phyloP scores from a whole-genome alignment of 2,888 invertebrate species.

The Troides helena region DNA sequence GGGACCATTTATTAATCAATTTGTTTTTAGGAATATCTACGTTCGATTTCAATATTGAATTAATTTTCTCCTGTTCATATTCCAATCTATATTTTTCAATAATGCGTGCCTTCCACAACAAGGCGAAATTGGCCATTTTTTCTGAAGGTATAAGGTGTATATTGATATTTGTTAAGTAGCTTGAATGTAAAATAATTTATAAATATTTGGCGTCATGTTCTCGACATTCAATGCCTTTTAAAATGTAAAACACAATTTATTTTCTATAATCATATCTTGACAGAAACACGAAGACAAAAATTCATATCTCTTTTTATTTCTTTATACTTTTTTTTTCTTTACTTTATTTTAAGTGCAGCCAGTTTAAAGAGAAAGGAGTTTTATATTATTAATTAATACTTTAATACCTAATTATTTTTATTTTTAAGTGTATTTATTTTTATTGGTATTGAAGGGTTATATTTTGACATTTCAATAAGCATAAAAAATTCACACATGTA shows the following conservation, averaged over 20 bases:
- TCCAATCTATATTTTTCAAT: constrained; percentile 70
- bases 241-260: constrained; percentile 27
- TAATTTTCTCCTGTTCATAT: constrained; percentile 80
- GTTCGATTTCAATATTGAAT: constrained; percentile 69
- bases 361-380: background rate
- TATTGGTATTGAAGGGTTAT: too few species aligned
- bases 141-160: constrained; percentile 11
- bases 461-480: too few species aligned
- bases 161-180: constrained; percentile 22
- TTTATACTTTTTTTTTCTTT: constrained; percentile 11
- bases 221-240: constrained; percentile 20
- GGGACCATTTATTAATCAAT: constrained; percentile 70
- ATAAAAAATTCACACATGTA: too few species aligned
- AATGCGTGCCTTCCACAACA: constrained; percentile 77
- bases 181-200: constrained; percentile 25
- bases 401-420: background rate
- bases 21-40: constrained; percentile 64
- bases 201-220: constrained; percentile 23
- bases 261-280: constrained; percentile 27
- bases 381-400: too few species aligned
- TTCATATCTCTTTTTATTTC: background rate
- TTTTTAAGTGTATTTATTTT: too few species aligned
- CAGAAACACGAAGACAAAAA: constrained; percentile 26
- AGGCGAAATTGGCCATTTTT: constrained; percentile 79
- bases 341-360: constrained; percentile 6